Evolutionary conservation across 2,113 vertebrate genomes (phyloP), one percentile per base, ranked within the genome.

Genomic region (Sprattus sprattus): DNA sequence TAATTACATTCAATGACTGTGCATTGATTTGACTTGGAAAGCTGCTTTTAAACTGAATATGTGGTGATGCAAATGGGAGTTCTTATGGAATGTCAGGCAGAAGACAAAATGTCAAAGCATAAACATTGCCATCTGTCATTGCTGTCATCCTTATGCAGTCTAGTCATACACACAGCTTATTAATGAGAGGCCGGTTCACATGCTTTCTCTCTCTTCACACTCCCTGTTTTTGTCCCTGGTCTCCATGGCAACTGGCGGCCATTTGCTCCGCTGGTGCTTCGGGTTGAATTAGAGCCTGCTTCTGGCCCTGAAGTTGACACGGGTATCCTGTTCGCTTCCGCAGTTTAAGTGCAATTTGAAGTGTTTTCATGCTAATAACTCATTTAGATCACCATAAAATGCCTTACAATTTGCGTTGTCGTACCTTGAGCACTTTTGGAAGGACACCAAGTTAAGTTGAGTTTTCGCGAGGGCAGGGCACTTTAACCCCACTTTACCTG

Each of bases 241-340:
- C 54, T 83, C 50, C 82, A 54, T 54, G 50, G 49, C 32, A 54
- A 83, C 82, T 83, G 49, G 47, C 18, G 16, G 49, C 47, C 82
- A 49, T 60, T 83, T 28, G 25, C 49, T 83, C 39, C 49, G 39
- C 82, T 83, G 82, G 49, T 83, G 82, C 25, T 28, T 54, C 39
- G 28, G 47, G 54, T 60, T 82, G 82, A 83, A 28, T 83, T 54
- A 54, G 54, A 60, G 82, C 49, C 39, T 20, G 81, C 81, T 25
- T 50, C 81, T 82, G 81, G n/a, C 81, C 22, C 20, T 82, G 81
- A 49, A 49, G 81, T 47, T 82, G 54, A 16, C 28, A 81, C 49
- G 54, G 54, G 20, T 60, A 60, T 22, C 18, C 7, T 60, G 54
- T 22, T 60, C 22, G 18, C 54, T 60, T 60, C 18, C 18, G 6